Evolutionary conservation across 2,797 vertebrate species (phyloP).

Genomic region (Clarias pachynema): DNA sequence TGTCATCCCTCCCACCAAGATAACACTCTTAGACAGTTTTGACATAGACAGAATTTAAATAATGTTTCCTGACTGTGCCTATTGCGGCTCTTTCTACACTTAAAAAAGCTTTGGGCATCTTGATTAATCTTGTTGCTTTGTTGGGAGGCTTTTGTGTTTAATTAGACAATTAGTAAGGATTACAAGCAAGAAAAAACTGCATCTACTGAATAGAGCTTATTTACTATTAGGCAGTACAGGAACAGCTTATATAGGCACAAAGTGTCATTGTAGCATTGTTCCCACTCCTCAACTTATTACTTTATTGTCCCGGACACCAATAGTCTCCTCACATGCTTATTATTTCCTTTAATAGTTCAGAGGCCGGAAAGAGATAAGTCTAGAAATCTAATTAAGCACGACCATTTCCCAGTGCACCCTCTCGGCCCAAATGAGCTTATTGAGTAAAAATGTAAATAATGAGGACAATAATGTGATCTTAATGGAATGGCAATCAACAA

Average conservation of each 20-base stretch:
- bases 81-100: background rate
- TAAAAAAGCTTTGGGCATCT: background rate
- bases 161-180: background rate
- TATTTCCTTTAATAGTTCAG: slow-evolving; percentile 67
- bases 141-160: background rate
- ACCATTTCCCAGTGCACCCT: slow-evolving; percentile 65
- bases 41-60: background rate
- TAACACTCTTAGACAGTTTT: background rate
- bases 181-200: background rate
- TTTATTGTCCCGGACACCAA: slow-evolving; percentile 53
- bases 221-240: slow-evolving; percentile 34
- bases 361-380: slow-evolving; percentile 58
- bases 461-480: slow-evolving; percentile 56
- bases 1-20: background rate
- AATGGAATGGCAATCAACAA: slow-evolving; percentile 63
- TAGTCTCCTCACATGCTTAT: slow-evolving; percentile 62
- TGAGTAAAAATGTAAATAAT: slow-evolving; percentile 57
- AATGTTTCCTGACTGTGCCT: background rate
- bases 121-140: background rate
- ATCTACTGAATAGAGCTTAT: background rate
- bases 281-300: slow-evolving; percentile 50
- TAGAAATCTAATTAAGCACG: slow-evolving; percentile 70
- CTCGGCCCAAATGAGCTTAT: slow-evolving; percentile 46
- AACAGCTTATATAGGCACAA: slow-evolving; percentile 42
- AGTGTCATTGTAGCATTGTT: slow-evolving; percentile 27